A percentile compares a stretch with the other conserved stretches of the same genome.
Evolutionary conservation across 2,888 invertebrate genomes (phyloP).

Genomic region (Leucophenga maculata): DNA sequence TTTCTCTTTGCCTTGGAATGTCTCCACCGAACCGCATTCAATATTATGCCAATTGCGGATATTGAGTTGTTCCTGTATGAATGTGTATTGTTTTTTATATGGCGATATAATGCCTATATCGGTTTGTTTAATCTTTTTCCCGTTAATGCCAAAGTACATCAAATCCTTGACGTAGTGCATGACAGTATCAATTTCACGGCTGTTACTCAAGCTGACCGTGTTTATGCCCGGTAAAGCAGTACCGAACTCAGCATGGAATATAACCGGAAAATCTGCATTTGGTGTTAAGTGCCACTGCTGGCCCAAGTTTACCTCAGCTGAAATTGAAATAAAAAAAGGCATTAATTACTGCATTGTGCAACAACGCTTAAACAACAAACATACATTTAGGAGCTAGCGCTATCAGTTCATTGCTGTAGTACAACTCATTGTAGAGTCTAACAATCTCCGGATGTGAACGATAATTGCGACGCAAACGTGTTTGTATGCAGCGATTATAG

Average conservation of each 20-base stretch:
- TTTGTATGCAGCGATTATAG: constrained; percentile 75
- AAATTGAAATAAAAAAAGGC: too few species aligned
- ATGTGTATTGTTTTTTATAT: constrained; percentile 72
- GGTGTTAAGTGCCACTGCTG: constrained; percentile 71
- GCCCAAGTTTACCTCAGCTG: constrained; percentile 49
- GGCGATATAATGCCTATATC: constrained; percentile 78
- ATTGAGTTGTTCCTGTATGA: constrained; percentile 67
- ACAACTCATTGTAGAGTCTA: constrained; percentile 79
- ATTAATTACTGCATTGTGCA: not conserved
- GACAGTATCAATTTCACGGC: constrained; percentile 75
- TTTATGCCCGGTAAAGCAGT: constrained; percentile 47
- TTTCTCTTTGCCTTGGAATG: constrained; percentile 90
- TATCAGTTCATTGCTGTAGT: constrained; percentile 79
- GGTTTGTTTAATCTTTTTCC: constrained; percentile 69
- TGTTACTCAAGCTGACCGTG: constrained; percentile 75
- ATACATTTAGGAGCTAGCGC: constrained; percentile 64
- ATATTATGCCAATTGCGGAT: constrained; percentile 70
- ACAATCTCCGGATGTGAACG: constrained; percentile 81
- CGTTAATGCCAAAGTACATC: constrained; percentile 71
- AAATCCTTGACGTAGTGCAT: constrained; percentile 76
- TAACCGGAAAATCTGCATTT: constrained; percentile 74
- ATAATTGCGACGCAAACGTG: constrained; percentile 83
- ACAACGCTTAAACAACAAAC: too few species aligned
- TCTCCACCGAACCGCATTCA: constrained; percentile 87
- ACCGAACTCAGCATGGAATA: constrained; percentile 77